A percentile compares a stretch with the other conserved stretches of the same genome.
Evolutionary conservation across 2,888 invertebrate genomes (phyloP).

Genomic region (Molanna angustata): DNA sequence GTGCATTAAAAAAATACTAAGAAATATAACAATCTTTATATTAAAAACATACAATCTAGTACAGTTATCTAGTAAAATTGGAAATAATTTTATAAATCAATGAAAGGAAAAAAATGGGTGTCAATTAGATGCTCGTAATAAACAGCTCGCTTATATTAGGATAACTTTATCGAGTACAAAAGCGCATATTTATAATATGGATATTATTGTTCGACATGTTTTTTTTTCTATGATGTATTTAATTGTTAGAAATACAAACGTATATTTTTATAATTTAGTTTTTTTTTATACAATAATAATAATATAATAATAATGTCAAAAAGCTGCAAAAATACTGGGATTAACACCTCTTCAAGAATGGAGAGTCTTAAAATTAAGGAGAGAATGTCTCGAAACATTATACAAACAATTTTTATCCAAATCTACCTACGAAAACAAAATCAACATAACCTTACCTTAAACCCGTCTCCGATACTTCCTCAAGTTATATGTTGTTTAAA

Average conservation of each 20-base stretch:
- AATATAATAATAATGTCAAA: constrained; percentile 12
- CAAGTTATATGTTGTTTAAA: too few species aligned
- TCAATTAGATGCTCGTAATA: constrained; percentile 15
- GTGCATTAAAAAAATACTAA: too few species aligned
- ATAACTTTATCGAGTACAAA: constrained; percentile 29
- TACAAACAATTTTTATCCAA: constrained; percentile 24
- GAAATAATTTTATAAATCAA: too few species aligned
- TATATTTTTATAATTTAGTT: constrained; percentile 16
- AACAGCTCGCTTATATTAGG: constrained; percentile 19
- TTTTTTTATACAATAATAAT: too few species aligned
- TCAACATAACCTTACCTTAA: constrained; percentile 4
- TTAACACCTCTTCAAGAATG: constrained; percentile 10
- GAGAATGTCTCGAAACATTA: constrained; percentile 24
- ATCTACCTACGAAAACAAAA: constrained; percentile 22
- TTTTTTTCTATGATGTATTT: constrained; percentile 13
- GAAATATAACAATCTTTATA: too few species aligned
- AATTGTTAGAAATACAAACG: constrained; percentile 15
- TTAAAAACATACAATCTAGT: too few species aligned
- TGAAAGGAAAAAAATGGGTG: too few species aligned
- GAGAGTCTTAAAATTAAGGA: constrained; percentile 20
- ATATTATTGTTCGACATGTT: constrained; percentile 27
- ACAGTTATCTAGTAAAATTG: too few species aligned
- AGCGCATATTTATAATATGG: constrained; percentile 24
- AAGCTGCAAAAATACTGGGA: constrained; percentile 29
- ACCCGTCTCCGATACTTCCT: constrained; percentile 16